These are phyloP conservation scores for Eubasilissa splendida DNA, from an alignment of 2,888 invertebrate genomes.

Conservation along the genomic window DNA sequence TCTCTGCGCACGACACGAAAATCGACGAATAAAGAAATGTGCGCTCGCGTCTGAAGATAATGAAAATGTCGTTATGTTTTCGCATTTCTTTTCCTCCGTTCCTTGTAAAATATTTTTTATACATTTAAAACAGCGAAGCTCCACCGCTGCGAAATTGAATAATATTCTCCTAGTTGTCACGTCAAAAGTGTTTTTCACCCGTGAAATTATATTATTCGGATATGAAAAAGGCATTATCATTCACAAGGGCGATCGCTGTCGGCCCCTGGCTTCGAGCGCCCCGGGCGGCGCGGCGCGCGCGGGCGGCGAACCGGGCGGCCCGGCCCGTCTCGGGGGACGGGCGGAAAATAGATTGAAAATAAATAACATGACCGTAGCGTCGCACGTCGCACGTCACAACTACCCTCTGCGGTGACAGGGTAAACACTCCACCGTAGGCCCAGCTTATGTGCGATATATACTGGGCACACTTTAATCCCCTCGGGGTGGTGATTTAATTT, in stretches of 20 bases:
- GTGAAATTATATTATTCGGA: conserved; percentile 16
- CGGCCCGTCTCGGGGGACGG: neutral
- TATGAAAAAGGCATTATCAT: conserved; percentile 32
- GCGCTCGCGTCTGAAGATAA: neutral
- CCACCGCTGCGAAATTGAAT: neutral
- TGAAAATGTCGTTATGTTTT: conserved; percentile 10
- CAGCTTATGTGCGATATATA: neutral
- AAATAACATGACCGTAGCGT: conserved; percentile 43
- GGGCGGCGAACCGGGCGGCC: neutral
- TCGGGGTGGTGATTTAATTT: neutral
- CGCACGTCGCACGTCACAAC: conserved; percentile 19
- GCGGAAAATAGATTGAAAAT: conserved; percentile 51
- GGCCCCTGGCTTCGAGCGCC: neutral
- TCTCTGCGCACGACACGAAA: too few relatives aligned
- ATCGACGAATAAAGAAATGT: too few relatives aligned
- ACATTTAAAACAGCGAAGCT: conserved; percentile 15
- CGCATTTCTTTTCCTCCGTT: neutral
- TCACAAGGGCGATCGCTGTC: conserved; percentile 23
- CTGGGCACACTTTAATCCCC: neutral
- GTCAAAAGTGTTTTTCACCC: conserved; percentile 11
- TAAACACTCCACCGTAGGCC: neutral
- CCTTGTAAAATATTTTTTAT: neutral
- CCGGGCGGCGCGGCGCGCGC: neutral
- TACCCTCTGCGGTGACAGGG: conserved; percentile 2
- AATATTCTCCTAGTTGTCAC: conserved; percentile 8